Evolutionary conservation across 2,113 vertebrate genomes (phyloP).

Genomic region (Siniperca knerii): DNA sequence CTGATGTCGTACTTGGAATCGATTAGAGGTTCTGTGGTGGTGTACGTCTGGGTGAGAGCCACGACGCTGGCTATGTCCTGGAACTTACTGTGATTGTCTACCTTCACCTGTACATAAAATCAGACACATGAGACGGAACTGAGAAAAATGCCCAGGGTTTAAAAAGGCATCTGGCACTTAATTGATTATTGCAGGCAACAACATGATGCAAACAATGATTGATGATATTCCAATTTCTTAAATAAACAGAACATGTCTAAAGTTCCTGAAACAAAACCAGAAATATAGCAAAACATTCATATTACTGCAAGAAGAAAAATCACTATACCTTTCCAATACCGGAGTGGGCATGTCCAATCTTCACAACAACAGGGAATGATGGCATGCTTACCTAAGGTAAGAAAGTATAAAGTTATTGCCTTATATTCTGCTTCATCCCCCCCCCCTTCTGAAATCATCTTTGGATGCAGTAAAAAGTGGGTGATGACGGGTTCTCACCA

Average conservation of each 20-base stretch:
- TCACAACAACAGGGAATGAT: constrained; percentile 97
- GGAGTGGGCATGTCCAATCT: constrained; percentile 98
- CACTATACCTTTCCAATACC: constrained; percentile 96
- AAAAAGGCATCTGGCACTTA: background rate
- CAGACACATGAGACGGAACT: background rate
- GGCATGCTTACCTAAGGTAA: constrained; percentile 87
- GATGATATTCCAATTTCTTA: background rate
- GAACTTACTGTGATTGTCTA: constrained; percentile 98
- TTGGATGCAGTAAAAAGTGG: background rate
- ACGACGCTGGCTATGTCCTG: constrained; percentile 99
- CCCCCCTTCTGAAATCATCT: background rate
- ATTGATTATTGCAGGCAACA: background rate
- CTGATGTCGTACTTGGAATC: constrained; percentile 98
- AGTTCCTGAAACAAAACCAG: background rate
- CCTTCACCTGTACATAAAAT: constrained; percentile 90
- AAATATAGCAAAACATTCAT: background rate
- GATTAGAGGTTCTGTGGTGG: constrained; percentile 96
- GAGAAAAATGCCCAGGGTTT: background rate
- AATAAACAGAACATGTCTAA: background rate
- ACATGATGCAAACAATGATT: background rate
- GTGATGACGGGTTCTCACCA: constrained; percentile 84
- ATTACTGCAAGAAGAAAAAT: background rate
- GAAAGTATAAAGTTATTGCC: background rate
- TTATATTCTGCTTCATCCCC: background rate
- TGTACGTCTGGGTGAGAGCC: constrained; percentile 98